Conservation (phyloP, 92 coral and sea anemone species). For the Parazoanthus darwini region DNA sequence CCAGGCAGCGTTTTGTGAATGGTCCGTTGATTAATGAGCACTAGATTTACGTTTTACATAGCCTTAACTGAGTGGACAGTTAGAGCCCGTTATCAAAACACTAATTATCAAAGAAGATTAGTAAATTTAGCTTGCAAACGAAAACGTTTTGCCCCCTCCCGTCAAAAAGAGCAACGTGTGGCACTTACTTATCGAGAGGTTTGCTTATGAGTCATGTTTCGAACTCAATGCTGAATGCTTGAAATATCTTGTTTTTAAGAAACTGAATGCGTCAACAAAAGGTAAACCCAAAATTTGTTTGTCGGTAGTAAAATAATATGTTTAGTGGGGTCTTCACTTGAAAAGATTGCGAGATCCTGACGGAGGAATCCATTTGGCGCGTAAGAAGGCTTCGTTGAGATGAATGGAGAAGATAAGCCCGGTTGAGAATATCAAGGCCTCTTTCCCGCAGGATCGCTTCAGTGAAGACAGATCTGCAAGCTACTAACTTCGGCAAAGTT, state of each 20-base stretch:
- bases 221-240: neutral
- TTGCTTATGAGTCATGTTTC: neutral
- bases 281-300: neutral
- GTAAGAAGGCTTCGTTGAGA: constrained; percentile 24
- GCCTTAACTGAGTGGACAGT: constrained; percentile 33
- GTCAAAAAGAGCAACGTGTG: too few species aligned
- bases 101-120: constrained; percentile 32
- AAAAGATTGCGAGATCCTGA: constrained; percentile 36
- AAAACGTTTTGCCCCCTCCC: neutral
- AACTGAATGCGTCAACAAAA: neutral
- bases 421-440: neutral
- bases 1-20: constrained; percentile 17
- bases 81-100: constrained; percentile 21
- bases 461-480: constrained; percentile 16
- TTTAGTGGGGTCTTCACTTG: constrained; percentile 23
- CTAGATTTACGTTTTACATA: constrained; percentile 34
- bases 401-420: constrained; percentile 2
- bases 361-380: constrained; percentile 36
- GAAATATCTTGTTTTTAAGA: neutral
- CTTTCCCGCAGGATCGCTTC: constrained; percentile 27
- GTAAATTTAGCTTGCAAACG: constrained; percentile 27
- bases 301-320: constrained; percentile 26
- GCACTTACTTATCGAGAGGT: constrained; percentile 26
- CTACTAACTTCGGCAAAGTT: constrained; percentile 1
- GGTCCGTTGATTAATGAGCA: constrained; percentile 11